These are phyloP conservation scores for Anas platyrhynchos DNA, from an alignment of 2,113 vertebrate species.

Conservation along the genomic window DNA sequence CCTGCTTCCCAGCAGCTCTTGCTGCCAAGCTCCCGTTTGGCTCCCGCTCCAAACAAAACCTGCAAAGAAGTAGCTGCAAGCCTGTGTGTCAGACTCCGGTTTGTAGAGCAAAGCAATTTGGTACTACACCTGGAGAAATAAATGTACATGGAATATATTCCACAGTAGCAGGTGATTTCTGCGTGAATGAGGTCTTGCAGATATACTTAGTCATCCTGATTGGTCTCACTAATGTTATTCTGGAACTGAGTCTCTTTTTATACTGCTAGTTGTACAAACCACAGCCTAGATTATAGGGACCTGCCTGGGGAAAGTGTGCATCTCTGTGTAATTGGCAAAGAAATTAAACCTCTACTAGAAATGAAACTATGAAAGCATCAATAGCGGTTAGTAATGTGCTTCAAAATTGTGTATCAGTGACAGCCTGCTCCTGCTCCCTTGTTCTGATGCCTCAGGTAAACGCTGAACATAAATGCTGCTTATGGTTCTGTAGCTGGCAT, in stretches of 20 bases:
- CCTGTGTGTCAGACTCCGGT: background rate
- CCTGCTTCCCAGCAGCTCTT: background rate
- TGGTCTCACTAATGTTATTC: background rate
- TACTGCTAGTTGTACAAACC: background rate
- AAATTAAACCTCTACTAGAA: constrained; percentile 19
- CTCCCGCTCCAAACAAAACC: background rate
- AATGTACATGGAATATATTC: background rate
- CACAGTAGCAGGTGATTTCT: background rate
- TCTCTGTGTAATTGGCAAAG: background rate
- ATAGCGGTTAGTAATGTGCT: background rate
- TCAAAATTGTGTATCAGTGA: background rate
- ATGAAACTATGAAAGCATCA: background rate
- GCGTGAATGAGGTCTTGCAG: background rate
- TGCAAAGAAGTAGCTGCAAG: background rate
- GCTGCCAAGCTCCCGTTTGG: background rate
- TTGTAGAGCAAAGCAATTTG: background rate
- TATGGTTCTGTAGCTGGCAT: background rate
- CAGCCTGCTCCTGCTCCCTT: background rate
- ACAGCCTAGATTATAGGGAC: background rate
- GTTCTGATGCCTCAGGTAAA: background rate
- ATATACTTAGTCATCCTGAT: background rate
- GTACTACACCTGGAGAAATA: background rate
- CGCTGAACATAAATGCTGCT: background rate
- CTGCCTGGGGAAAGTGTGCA: background rate
- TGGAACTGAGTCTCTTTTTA: background rate